Base-by-base conservation (phyloP, 2,113 vertebrate genomes). In the Solenodon paradoxus region DNA sequence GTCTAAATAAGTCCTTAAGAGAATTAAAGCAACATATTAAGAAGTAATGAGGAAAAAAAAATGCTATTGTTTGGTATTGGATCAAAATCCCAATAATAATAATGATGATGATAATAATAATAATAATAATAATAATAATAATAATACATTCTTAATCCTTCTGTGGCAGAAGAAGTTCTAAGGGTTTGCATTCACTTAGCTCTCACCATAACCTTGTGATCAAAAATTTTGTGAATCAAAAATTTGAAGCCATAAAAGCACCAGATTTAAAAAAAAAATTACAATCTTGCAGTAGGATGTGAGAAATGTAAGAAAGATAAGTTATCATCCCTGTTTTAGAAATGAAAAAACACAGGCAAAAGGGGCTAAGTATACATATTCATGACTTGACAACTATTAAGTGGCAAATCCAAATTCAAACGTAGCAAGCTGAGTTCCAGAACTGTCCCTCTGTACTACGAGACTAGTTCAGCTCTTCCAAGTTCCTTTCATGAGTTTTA, bases 141-240 rank as follows among this genome's bases (percentile, higher is more conserved):
- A n/a, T 61, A 63, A 63, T 30, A 53, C 57, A 66, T 26, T 9
- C 55, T 66, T 47, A 66, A 45, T 38, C 51, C 59, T 35, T 68
- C 19, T 16, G 9, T 55, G 78, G 35, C 69, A 63, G 71, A 19
- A 45, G 19, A 22, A 42, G 20, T 53, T 74, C 40, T 57, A n/a
- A 63, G 71, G 26, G 17, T 59, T n/a, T 71, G 35, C 40, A 71
- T 17, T 63, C 10, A 84, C 59, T 79, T 83, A 24, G 64, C 51
- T 85, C 64, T 66, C 47, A 64, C 32, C n/a, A 32, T 55, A 79
- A n/a, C 26, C 53, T 55, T 79, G n/a, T n/a, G n/a, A n/a, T n/a
- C n/a, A n/a, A n/a, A n/a, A n/a, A n/a, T n/a, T n/a, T n/a, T 92
- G 79, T 64, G 72, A 79, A 92, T 96, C 83, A 83, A 88, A 94